Conservation (phyloP, 2,888 invertebrate species). For the Stegana nigrithorax region DNA sequence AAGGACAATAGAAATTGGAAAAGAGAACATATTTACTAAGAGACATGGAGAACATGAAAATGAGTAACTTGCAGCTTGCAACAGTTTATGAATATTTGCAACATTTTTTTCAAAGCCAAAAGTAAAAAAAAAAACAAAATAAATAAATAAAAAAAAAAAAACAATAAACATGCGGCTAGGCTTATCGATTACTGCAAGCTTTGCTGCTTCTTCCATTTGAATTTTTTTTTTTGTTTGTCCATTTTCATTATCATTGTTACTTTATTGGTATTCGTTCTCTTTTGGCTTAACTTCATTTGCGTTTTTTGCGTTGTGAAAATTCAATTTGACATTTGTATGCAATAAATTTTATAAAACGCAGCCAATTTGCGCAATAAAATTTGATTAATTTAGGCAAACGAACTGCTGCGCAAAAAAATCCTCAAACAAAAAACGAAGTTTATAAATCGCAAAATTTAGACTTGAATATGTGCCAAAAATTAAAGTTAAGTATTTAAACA, state of each 20-base stretch:
- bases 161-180: neutral
- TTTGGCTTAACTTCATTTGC: no score
- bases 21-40: no score
- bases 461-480: slow-evolving; percentile 15
- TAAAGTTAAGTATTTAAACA: no score
- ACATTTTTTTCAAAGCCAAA: neutral
- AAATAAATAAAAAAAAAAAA: neutral
- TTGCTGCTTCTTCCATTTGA: no score
- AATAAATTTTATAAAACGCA: slow-evolving; percentile 17
- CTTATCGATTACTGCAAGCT: slow-evolving; percentile 9
- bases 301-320: no score
- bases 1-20: no score
- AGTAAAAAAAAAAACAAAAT: neutral
- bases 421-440: neutral
- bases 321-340: slow-evolving; percentile 18
- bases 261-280: neutral
- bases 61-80: no score
- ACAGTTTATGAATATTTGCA: slow-evolving; percentile 16
- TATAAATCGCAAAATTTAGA: neutral
- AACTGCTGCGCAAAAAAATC: neutral
- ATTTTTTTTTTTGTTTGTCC: neutral
- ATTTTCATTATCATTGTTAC: neutral
- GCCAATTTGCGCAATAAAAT: slow-evolving; percentile 18
- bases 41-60: no score
- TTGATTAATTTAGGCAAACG: slow-evolving; percentile 15